Evolutionary conservation across 1,140 invertebrate species (phyloP).

Genomic region (Platorchestia sp.): DNA sequence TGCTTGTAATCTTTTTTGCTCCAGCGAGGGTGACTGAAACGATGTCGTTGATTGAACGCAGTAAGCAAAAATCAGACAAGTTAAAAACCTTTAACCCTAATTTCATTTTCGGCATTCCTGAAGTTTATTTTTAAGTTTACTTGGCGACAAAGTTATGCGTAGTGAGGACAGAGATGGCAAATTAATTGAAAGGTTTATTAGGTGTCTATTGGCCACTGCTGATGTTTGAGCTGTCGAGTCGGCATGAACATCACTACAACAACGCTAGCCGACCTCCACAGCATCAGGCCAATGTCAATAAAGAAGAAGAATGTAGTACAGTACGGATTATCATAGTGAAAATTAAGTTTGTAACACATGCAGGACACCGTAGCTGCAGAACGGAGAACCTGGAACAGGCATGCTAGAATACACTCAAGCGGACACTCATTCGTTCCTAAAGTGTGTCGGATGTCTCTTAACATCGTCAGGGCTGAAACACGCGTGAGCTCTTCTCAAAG

Average conservation of each 20-base stretch:
- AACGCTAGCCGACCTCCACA: constrained; percentile 44
- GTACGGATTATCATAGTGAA: constrained; percentile 38
- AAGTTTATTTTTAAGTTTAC: background rate
- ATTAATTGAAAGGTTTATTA: constrained; percentile 47
- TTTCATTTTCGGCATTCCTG: background rate
- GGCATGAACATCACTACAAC: constrained; percentile 55
- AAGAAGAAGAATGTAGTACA: constrained; percentile 25
- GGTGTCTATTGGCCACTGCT: constrained; percentile 19
- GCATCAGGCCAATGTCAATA: constrained; percentile 11
- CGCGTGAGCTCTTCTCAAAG: background rate
- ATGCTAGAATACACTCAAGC: background rate
- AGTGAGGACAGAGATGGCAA: background rate
- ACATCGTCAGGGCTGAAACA: background rate
- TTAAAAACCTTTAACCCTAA: background rate
- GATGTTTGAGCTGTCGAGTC: constrained; percentile 29
- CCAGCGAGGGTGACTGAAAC: too few relatives aligned
- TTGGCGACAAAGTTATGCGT: background rate
- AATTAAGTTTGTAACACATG: background rate
- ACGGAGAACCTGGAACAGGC: background rate
- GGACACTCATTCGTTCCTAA: background rate
- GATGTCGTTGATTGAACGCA: too few relatives aligned
- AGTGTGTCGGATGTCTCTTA: background rate
- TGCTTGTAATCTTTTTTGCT: background rate
- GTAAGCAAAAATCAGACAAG: too few relatives aligned
- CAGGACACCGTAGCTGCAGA: background rate